Evolutionary conservation across 2,888 invertebrate genomes (phyloP).

Genomic region (Lamproptera curius): DNA sequence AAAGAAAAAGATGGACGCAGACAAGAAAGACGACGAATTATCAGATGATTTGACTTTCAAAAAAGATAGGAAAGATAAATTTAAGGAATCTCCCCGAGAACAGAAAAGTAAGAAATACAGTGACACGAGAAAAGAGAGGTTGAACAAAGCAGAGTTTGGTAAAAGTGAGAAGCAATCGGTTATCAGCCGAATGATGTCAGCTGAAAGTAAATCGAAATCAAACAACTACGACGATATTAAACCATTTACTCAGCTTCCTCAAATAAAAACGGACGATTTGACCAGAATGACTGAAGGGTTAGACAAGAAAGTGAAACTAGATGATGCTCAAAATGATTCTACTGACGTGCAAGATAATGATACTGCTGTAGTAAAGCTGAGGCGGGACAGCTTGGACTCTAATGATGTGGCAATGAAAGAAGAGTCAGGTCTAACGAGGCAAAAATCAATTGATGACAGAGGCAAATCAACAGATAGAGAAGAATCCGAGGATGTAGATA

Average conservation of each 20-base stretch:
- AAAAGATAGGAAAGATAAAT: slow-evolving; percentile 63
- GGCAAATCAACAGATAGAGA: slow-evolving; percentile 75
- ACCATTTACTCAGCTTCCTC: slow-evolving; percentile 71
- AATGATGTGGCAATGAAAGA: slow-evolving; percentile 48
- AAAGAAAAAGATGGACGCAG: slow-evolving; percentile 64
- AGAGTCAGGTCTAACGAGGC: slow-evolving; percentile 64
- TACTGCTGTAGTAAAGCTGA: slow-evolving; percentile 37
- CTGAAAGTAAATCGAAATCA: slow-evolving; percentile 56
- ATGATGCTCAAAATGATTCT: slow-evolving; percentile 47
- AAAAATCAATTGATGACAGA: slow-evolving; percentile 78
- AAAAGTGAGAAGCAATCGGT: slow-evolving; percentile 62
- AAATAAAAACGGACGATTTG: slow-evolving; percentile 71
- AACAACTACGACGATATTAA: slow-evolving; percentile 67
- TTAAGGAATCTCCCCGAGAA: slow-evolving; percentile 66
- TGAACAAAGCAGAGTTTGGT: slow-evolving; percentile 49
- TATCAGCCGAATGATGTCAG: slow-evolving; percentile 55
- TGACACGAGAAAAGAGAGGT: slow-evolving; percentile 68
- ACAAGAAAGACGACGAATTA: slow-evolving; percentile 64
- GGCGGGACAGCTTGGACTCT: slow-evolving; percentile 65
- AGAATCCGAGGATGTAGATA: slow-evolving; percentile 73
- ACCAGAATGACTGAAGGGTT: slow-evolving; percentile 65
- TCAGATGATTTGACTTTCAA: slow-evolving; percentile 54
- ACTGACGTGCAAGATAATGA: slow-evolving; percentile 42
- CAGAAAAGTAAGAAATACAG: slow-evolving; percentile 71
- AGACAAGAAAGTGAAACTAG: slow-evolving; percentile 62